Conservation (phyloP, 1,140 invertebrate species). For the Drosophila sp. region DNA sequence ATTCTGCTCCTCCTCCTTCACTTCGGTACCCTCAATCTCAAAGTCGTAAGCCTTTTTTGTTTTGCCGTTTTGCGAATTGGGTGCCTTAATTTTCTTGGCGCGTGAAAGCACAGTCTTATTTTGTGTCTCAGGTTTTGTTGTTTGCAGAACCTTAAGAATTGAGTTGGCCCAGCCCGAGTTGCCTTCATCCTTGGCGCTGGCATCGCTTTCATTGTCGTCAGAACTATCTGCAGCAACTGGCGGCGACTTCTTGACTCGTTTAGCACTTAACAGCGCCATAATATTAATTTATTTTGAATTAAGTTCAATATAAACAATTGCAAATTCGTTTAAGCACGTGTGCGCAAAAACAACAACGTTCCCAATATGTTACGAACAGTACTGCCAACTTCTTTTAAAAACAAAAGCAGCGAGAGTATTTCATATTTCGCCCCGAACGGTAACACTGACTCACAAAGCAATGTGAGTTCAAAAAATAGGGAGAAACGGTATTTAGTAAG, state of each 20-base stretch:
- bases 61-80: neutral
- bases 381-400: neutral
- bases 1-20: conserved; percentile 85
- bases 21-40: conserved; percentile 85
- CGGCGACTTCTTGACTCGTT: conserved; percentile 18
- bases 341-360: conserved; percentile 7
- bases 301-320: conserved; percentile 20
- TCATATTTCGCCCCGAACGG: too few species aligned
- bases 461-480: too few species aligned
- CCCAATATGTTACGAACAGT: neutral
- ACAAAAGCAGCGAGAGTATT: too few species aligned
- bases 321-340: conserved; percentile 24
- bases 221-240: conserved; percentile 35
- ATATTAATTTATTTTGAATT: conserved; percentile 1
- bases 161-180: conserved; percentile 67
- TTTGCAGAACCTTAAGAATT: conserved; percentile 59
- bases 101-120: conserved; percentile 55
- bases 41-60: conserved; percentile 81
- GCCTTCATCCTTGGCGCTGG: conserved; percentile 43
- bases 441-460: too few species aligned
- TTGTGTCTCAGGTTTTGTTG: conserved; percentile 47
- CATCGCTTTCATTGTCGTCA: conserved; percentile 30
- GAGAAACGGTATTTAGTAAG: too few species aligned
- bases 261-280: conserved; percentile 56
- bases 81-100: conserved; percentile 41